Base-by-base conservation (phyloP, 2,797 vertebrate species). In the Parauchenoglanis punctatus region DNA sequence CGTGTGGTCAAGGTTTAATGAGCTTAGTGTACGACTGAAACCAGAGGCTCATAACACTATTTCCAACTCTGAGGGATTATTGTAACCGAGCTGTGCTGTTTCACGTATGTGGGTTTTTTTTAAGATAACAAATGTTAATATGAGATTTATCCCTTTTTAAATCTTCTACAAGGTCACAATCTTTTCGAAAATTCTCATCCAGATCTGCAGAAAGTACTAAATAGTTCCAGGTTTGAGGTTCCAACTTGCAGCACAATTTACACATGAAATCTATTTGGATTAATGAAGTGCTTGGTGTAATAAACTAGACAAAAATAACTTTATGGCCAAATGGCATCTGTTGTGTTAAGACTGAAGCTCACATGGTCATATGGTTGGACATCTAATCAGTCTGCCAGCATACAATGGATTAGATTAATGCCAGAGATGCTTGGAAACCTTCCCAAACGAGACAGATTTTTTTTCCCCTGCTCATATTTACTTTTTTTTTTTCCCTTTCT, bases 371-470 rank as follows among this genome's bases (percentile, higher is more conserved):
- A 90, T 90, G 89, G 82, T 89, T 70, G 86, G 87, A 81, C 85
- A 87, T 88, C 81, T 87, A 89, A 89, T 90, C 90, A 91, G 89
- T 87, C 83, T 85, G 87, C 87, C 84, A 85, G 78, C 73, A 49
- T 87, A 90, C 89, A 91, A 88, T 90, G 80, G 89, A 86, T 90
- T 86, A 92, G 88, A 92, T 91, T 90, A 77, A 92, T 95, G 95
- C 95, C 95, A 96, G 94, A 92, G 92, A 94, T 94, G 91, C 92
- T 93, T 95, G 95, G 94, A 95, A 92, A 88, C 90, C 93, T 94
- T 92, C 94, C 96, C 94, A 93, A 95, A 94, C 94, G 90, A 86
- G 81, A 87, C 85, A 84, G 88, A 90, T 83, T 75, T 80, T 86
- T 85, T 82, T 83, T 72, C 70, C 58, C 67, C 58, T 61, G 52